These are phyloP conservation scores for Tortrix viridana DNA, from an alignment of 2,888 invertebrate genomes.

Conservation along the genomic window DNA sequence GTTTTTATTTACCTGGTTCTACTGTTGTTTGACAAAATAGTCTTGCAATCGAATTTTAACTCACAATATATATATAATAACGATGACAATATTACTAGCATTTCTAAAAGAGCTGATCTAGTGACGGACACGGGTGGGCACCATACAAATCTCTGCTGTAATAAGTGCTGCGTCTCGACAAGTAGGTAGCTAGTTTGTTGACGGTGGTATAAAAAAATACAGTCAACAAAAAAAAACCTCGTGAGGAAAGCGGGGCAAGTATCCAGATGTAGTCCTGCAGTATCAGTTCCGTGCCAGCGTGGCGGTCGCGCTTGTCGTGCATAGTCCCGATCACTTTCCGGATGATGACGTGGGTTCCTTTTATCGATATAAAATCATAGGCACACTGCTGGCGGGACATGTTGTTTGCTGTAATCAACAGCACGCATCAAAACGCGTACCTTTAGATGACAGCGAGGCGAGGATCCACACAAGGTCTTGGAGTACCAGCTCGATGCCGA, in stretches of 20 bases:
- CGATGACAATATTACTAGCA: too few relatives aligned
- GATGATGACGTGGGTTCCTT: conserved; percentile 80
- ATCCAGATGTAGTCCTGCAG: conserved; percentile 84
- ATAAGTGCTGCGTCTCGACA: too few relatives aligned
- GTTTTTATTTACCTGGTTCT: too few relatives aligned
- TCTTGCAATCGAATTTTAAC: too few relatives aligned
- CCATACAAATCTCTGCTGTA: too few relatives aligned
- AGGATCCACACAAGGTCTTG: conserved; percentile 86
- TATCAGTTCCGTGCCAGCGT: conserved; percentile 71
- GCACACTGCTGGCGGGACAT: conserved; percentile 71
- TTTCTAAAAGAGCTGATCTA: too few relatives aligned
- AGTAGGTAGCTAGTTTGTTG: too few relatives aligned
- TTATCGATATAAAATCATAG: conserved; percentile 74
- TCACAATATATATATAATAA: too few relatives aligned
- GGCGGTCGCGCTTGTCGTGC: conserved; percentile 76
- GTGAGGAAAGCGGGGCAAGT: conserved; percentile 79
- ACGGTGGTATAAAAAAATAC: not conserved
- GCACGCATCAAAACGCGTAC: conserved; percentile 57
- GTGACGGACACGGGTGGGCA: too few relatives aligned
- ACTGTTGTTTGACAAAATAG: too few relatives aligned
- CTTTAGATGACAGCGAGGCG: conserved; percentile 83
- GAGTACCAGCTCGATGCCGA: conserved; percentile 79
- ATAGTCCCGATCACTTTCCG: conserved; percentile 73
- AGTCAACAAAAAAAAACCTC: conserved; percentile 62
- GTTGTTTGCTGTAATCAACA: conserved; percentile 76